Conservation (phyloP, 2,888 invertebrate genomes). For the Electrophaes corylata region DNA sequence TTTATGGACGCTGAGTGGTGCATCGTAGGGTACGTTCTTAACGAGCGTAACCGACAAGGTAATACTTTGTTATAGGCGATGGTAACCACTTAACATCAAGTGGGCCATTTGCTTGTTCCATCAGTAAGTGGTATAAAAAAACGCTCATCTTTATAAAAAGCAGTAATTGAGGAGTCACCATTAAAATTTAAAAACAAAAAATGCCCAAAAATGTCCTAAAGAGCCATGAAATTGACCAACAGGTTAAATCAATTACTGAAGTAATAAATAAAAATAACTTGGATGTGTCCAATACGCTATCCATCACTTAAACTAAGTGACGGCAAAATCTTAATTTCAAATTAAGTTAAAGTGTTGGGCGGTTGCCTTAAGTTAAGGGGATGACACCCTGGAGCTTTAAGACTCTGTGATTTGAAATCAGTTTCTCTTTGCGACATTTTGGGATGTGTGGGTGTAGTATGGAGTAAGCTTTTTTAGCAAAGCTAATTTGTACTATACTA, state of each 20-base stretch:
- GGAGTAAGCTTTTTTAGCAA: constrained; percentile 12
- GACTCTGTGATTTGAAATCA: constrained; percentile 23
- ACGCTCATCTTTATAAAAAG: neutral
- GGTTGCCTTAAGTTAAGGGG: constrained; percentile 21
- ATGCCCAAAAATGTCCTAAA: neutral
- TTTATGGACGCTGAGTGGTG: too few species aligned
- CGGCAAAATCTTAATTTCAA: constrained; percentile 19
- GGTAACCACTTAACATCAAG: too few species aligned
- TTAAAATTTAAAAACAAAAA: neutral
- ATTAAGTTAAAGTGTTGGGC: constrained; percentile 15
- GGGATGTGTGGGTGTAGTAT: neutral
- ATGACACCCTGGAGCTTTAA: constrained; percentile 23
- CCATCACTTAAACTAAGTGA: constrained; percentile 18
- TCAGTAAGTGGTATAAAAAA: too few species aligned
- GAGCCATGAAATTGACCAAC: neutral
- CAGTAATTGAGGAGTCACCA: neutral
- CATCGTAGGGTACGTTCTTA: too few species aligned
- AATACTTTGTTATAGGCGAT: too few species aligned
- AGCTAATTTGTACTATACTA: too few species aligned
- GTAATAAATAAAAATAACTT: constrained; percentile 14
- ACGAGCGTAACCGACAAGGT: too few species aligned
- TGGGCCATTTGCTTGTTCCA: too few species aligned
- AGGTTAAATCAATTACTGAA: constrained; percentile 10
- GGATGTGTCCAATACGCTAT: constrained; percentile 1
- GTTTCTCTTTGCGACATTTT: constrained; percentile 19